Base-by-base conservation (phyloP, 2,113 vertebrate species). In the Dicaeum eximium region DNA sequence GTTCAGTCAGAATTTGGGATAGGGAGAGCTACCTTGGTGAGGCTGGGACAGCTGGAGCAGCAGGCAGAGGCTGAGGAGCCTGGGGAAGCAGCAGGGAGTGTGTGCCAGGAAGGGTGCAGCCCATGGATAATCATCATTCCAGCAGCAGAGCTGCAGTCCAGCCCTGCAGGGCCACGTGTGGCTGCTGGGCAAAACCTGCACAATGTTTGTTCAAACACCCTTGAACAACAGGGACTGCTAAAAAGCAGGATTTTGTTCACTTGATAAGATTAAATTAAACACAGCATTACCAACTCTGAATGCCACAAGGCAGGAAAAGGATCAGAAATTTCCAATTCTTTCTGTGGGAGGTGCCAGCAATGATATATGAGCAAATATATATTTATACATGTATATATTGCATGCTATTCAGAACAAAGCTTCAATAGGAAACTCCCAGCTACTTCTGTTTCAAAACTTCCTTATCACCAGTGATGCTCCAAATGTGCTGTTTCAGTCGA, bases 281-380 rank as follows among this genome's bases (percentile, higher is more conserved):
- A 2, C 1, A 5, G n/a, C 2, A 1, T 38, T 51, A 1, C 24
- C 58, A 47, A 1, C 28, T 31, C 22, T 48, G 17, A 22, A 7
- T 5, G 40, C 54, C 72, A 51, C 9, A 45, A 60, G 33, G 66
- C 53, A 50, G 66, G 38, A 8, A 6, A 21, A 48, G 12, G 23
- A 8, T 38, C 4, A 45, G 45, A n/a, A 51, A 58, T 9, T 40
- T 15, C 35, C 7, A 0, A 0, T 54, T 56, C 30, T 8, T 51
- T 14, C 60, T 1, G 3, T 15, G 5, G 53, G 10, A 21, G 33
- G 58, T 66, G 74, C 25, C 47, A 77, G 51, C 67, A 37, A 4
- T 4, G 23, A 42, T 24, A 14, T 1, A 57, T 10, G n/a, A 53
- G 11, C 13, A 25, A 9, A 25, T 17, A 67, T 1, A 6, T 47